Evolutionary conservation across 2,888 invertebrate genomes (phyloP).

Genomic region (Oligia fasciuncula): DNA sequence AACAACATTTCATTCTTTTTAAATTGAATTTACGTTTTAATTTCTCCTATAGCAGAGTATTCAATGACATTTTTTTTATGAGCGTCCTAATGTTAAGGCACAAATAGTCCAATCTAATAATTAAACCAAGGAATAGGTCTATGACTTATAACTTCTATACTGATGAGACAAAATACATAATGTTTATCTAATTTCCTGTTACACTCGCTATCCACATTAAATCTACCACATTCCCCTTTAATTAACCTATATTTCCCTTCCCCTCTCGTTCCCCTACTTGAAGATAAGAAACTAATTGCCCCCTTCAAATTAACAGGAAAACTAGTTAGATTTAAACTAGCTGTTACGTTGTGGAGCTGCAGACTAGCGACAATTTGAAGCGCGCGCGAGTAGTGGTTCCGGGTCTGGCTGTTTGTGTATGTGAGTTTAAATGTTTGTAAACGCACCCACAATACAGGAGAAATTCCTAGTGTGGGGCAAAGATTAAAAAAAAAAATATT

Average conservation of each 20-base stretch:
- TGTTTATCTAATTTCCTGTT: conserved; percentile 44
- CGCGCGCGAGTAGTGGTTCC: no score
- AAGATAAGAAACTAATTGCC: conserved; percentile 59
- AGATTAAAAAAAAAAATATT: no score
- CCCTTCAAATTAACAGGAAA: conserved; percentile 53
- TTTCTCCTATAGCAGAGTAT: not conserved
- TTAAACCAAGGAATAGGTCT: not conserved
- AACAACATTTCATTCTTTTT: not conserved
- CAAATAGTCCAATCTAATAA: not conserved
- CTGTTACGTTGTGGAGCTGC: conserved; percentile 19
- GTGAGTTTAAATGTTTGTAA: no score
- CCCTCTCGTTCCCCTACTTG: conserved; percentile 5
- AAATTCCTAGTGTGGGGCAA: no score
- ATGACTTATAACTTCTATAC: not conserved
- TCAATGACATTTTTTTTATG: not conserved
- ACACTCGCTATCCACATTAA: conserved; percentile 32
- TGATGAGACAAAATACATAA: conserved; percentile 20
- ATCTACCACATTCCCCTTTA: conserved; percentile 38
- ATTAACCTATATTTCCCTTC: conserved; percentile 33
- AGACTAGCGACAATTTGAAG: conserved; percentile 12
- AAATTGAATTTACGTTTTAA: not conserved
- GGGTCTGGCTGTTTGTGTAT: no score
- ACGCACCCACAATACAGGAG: no score
- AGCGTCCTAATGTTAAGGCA: no score
- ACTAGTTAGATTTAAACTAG: conserved; percentile 61